Percentiles rank a stretch among this genome's conserved stretches.
phyloP scores from a whole-genome alignment of 2,113 vertebrate genomes.

The Erythrocercus mccallii region DNA sequence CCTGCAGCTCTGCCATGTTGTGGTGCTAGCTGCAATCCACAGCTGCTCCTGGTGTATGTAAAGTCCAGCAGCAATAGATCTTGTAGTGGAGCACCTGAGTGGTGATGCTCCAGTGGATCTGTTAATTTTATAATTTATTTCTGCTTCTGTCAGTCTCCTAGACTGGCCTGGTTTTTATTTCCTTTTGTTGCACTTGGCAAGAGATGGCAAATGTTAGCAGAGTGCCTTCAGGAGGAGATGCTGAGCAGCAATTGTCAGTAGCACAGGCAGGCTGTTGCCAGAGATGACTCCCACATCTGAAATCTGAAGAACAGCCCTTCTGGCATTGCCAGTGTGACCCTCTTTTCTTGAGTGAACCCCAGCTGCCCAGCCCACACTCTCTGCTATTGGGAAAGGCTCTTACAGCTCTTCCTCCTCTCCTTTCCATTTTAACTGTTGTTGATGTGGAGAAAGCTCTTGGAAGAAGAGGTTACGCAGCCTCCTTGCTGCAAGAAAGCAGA shows the following conservation, averaged over 20 bases:
- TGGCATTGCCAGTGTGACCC: background rate
- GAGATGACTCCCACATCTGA: background rate
- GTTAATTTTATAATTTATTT: slow-evolving; percentile 1
- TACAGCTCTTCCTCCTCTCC: background rate
- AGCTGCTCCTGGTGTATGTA: background rate
- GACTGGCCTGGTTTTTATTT: background rate
- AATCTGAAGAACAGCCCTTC: background rate
- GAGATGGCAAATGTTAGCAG: background rate
- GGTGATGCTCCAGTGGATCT: background rate
- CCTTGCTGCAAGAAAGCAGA: background rate
- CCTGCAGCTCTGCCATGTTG: background rate
- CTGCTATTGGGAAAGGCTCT: background rate
- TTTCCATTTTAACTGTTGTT: background rate
- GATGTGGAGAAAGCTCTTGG: background rate
- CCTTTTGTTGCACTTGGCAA: slow-evolving; percentile 4
- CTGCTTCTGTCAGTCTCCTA: slow-evolving; percentile 1
- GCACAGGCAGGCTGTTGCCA: background rate
- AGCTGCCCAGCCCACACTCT: background rate
- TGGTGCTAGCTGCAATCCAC: background rate
- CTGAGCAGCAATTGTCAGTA: background rate
- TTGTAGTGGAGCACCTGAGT: background rate
- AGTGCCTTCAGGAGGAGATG: background rate
- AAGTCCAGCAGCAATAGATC: background rate
- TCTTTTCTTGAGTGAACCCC: background rate
- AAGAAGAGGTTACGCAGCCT: background rate